These are phyloP conservation scores for Bombyx huttoni DNA, from an alignment of 2,888 invertebrate species.

Conservation along the genomic window DNA sequence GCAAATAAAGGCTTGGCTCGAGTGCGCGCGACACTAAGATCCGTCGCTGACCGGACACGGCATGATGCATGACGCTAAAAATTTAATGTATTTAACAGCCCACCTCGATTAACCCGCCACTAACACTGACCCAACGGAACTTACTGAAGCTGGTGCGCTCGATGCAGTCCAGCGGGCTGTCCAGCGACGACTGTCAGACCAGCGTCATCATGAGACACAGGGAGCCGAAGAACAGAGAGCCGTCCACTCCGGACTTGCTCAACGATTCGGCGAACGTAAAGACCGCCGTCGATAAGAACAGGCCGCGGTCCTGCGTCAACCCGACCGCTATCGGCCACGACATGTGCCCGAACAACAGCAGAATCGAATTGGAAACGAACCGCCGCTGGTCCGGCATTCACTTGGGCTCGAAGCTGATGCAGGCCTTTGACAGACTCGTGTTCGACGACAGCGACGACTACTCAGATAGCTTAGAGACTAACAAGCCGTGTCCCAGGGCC, in stretches of 20 bases:
- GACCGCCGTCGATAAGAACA: conserved; percentile 64
- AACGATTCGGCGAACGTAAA: conserved; percentile 70
- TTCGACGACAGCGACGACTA: conserved; percentile 80
- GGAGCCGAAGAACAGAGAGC: conserved; percentile 60
- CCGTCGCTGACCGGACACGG: conserved; percentile 40
- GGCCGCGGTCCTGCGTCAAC: conserved; percentile 82
- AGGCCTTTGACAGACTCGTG: conserved; percentile 79
- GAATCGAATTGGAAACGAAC: conserved; percentile 59
- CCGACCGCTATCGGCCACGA: conserved; percentile 61
- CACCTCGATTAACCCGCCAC: conserved; percentile 67
- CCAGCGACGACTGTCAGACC: conserved; percentile 67
- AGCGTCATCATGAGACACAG: conserved; percentile 67
- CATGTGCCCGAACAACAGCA: conserved; percentile 60
- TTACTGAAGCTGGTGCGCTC: conserved; percentile 72
- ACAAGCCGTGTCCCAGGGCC: conserved; percentile 53
- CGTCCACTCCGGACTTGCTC: conserved; percentile 72
- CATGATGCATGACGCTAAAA: conserved; percentile 66
- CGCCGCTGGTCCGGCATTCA: conserved; percentile 83
- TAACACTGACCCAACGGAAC: conserved; percentile 73
- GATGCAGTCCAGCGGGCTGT: conserved; percentile 69
- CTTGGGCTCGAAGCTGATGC: conserved; percentile 78
- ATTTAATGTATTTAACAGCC: conserved; percentile 71
- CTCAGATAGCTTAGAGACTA: conserved; percentile 81
- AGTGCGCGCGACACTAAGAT: conserved; percentile 28
- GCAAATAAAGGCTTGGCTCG: conserved; percentile 56